A percentile compares a stretch with the other conserved stretches of the same genome.
Conservation (phyloP, 2,888 invertebrate genomes). For the Eristalis pertinax region DNA sequence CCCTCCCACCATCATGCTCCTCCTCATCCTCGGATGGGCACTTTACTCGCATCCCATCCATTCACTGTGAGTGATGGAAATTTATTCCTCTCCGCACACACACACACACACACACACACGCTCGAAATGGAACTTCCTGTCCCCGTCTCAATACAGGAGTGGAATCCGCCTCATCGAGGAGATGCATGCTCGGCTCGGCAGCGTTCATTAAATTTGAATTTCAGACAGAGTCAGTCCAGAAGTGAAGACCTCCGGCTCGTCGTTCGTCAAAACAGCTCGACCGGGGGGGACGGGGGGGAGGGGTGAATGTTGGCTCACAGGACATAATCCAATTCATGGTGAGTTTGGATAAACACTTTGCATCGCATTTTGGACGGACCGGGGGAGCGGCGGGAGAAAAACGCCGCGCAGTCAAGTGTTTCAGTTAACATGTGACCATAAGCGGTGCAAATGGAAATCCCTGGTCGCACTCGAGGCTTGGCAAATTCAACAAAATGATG, state of each 20-base stretch:
- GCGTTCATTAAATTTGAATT: slow-evolving; percentile 30
- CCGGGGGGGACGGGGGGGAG: too few species aligned
- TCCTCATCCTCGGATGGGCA: too few species aligned
- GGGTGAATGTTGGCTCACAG: too few species aligned
- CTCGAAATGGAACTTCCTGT: neutral
- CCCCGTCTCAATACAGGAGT: neutral
- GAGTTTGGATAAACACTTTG: slow-evolving; percentile 4
- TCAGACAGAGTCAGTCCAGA: neutral
- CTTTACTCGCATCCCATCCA: too few species aligned
- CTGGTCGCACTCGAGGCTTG: neutral
- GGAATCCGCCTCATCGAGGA: too few species aligned
- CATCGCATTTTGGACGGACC: too few species aligned
- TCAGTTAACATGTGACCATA: too few species aligned
- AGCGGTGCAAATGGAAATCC: neutral
- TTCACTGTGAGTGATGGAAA: neutral
- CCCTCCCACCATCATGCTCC: neutral
- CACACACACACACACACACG: neutral
- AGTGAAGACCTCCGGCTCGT: neutral
- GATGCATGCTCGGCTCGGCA: too few species aligned
- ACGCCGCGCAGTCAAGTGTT: neutral
- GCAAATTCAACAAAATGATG: neutral
- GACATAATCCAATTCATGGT: slow-evolving; percentile 26
- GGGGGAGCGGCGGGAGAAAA: too few species aligned
- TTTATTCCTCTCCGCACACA: neutral
- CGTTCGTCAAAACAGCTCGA: neutral